A percentile compares a stretch with the other conserved stretches of the same genome.
phyloP scores from a whole-genome alignment of 2,797 vertebrate genomes.

The Yasuhikotakia modesta region DNA sequence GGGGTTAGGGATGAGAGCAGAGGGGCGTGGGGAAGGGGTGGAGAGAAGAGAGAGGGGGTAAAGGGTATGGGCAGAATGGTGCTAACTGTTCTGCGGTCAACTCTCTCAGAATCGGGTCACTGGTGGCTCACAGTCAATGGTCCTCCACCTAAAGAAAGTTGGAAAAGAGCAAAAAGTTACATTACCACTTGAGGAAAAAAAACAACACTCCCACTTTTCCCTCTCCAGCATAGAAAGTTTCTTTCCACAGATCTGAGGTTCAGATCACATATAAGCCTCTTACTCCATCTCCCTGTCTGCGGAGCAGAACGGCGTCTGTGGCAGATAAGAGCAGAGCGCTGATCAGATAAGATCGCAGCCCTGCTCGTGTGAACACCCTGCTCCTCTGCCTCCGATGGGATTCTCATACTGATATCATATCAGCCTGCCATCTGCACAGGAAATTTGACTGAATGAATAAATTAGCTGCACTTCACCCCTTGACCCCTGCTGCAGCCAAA shows the following conservation, averaged over 20 bases:
- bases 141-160: slow-evolving; percentile 54
- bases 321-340: slow-evolving; percentile 73
- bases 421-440: slow-evolving; percentile 81
- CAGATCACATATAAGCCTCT: slow-evolving; percentile 63
- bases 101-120: slow-evolving; percentile 50
- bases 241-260: slow-evolving; percentile 53
- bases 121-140: slow-evolving; percentile 52
- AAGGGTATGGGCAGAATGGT: slow-evolving; percentile 58
- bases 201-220: slow-evolving; percentile 46
- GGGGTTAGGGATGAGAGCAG: slow-evolving; percentile 55
- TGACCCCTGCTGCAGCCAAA: slow-evolving; percentile 70
- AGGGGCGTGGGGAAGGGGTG: slow-evolving; percentile 54
- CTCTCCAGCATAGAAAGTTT: slow-evolving; percentile 57
- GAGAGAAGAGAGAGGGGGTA: slow-evolving; percentile 59
- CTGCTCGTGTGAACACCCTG: slow-evolving; percentile 64
- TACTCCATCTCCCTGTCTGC: slow-evolving; percentile 75
- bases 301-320: slow-evolving; percentile 80
- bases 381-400: slow-evolving; percentile 58
- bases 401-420: slow-evolving; percentile 76
- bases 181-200: slow-evolving; percentile 8
- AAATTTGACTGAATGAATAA: slow-evolving; percentile 87
- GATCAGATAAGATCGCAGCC: slow-evolving; percentile 75
- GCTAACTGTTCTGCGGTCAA: slow-evolving; percentile 43
- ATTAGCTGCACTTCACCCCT: slow-evolving; percentile 82
- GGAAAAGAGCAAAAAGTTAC: slow-evolving; percentile 30